Evolutionary conservation across 2,797 vertebrate genomes (phyloP), one percentile per base, ranked within the genome.

Genomic region (Hafferia zeledoni): DNA sequence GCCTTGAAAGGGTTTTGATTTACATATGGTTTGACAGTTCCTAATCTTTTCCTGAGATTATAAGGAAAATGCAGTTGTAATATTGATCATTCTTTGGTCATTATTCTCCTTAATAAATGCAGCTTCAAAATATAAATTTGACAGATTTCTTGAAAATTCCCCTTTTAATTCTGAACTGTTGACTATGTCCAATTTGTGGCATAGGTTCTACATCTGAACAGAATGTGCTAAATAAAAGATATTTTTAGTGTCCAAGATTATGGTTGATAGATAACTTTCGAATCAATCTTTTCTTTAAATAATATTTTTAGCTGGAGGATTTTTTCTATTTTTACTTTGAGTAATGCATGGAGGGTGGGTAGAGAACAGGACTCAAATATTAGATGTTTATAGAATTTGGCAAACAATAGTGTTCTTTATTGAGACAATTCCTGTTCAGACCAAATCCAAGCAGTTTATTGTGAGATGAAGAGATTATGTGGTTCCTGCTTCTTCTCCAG

Each of bases 31-130:
- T 91, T 94, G 91, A 94, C 30, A 78, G 39, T 83, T 93, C 83
- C 46, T 80, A 91, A 84, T 91, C 0, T 82, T 93, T 94, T 79
- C 65, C 63, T 75, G 59, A 95, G 55, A 86, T 91, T 47, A 83
- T 49, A 88, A 37, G 43, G 20, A 75, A 87, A 94, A 79, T 59
- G 23, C 43, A 91, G 53, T 47, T 90, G 55, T 77, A 90, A 69
- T 61, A 65, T 41, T 23, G 31, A 65, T 80, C 33, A 23, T 81
- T 90, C 17, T 65, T 90, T 83, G 72, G 59, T 86, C 50, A 59
- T 78, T 80, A 68, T 91, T 91, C 87, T 88, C 46, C 56, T 75
- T 61, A 93, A 78, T 30, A 93, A 93, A 91, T 90, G 41, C 63
- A 70, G 15, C 15, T 78, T 41, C 20, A 84, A 81, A 81, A 88